Percentiles rank a stretch among this genome's conserved stretches.
Conservation (phyloP, 2,797 vertebrate species). For the Hydrolagus colliei region DNA sequence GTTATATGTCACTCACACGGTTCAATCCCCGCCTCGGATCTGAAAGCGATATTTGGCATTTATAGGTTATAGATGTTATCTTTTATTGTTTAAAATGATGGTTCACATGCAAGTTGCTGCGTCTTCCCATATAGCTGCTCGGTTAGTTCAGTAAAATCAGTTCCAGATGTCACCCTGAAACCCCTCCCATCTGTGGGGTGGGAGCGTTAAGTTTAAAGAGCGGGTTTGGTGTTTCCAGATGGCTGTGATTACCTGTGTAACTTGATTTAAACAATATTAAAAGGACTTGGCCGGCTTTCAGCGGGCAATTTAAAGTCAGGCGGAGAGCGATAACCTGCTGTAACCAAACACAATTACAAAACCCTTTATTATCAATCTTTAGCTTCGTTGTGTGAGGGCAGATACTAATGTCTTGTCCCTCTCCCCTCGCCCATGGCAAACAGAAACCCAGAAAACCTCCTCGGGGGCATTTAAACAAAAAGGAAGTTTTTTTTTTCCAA, state of each 20-base stretch:
- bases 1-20: no score
- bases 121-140: slow-evolving; percentile 13
- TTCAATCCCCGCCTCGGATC: no score
- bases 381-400: not conserved
- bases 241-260: not conserved
- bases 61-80: not conserved
- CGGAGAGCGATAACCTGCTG: not conserved
- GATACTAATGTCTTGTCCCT: not conserved
- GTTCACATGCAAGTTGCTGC: not conserved
- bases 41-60: slow-evolving; percentile 1
- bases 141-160: slow-evolving; percentile 23
- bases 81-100: slow-evolving; percentile 3
- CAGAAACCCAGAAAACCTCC: not conserved
- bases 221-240: not conserved
- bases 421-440: not conserved
- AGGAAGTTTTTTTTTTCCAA: no score
- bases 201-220: not conserved
- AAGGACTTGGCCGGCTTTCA: not conserved
- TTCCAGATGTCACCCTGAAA: slow-evolving; percentile 27
- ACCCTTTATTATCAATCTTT: not conserved
- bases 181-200: slow-evolving; percentile 18
- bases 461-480: no score
- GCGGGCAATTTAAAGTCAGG: not conserved
- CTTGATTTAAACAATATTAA: slow-evolving; percentile 12
- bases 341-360: not conserved